Evolutionary conservation across 2,113 vertebrate genomes (phyloP).

Genomic region (Tragelaphus scriptus): DNA sequence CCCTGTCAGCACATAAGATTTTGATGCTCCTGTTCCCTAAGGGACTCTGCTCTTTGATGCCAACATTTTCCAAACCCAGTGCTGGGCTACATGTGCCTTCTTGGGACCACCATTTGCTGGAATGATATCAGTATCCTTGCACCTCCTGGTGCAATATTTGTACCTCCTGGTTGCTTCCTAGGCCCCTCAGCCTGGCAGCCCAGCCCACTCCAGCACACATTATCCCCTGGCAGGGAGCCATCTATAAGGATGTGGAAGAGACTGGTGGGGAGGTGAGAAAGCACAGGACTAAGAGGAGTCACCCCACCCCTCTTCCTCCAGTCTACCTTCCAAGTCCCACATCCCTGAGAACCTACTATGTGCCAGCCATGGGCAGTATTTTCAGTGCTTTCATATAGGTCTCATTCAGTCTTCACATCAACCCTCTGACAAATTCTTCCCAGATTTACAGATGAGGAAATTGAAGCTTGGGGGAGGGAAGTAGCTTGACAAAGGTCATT

Average conservation of each 20-base stretch:
- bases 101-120: background rate
- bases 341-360: background rate
- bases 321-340: background rate
- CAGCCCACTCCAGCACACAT: background rate
- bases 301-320: background rate
- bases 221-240: background rate
- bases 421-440: background rate
- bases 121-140: background rate
- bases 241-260: background rate
- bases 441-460: background rate
- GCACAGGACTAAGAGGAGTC: background rate
- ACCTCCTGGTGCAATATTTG: background rate
- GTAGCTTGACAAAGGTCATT: background rate
- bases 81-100: background rate
- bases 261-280: background rate
- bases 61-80: background rate
- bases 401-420: background rate
- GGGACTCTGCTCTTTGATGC: background rate
- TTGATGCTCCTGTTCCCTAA: background rate
- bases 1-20: background rate
- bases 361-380: background rate
- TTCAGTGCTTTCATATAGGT: background rate
- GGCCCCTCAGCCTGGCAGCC: background rate
- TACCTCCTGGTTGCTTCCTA: background rate
- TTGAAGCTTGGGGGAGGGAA: background rate